phyloP scores from a whole-genome alignment of 2,888 invertebrate genomes.

The Geotrupes spiniger region DNA sequence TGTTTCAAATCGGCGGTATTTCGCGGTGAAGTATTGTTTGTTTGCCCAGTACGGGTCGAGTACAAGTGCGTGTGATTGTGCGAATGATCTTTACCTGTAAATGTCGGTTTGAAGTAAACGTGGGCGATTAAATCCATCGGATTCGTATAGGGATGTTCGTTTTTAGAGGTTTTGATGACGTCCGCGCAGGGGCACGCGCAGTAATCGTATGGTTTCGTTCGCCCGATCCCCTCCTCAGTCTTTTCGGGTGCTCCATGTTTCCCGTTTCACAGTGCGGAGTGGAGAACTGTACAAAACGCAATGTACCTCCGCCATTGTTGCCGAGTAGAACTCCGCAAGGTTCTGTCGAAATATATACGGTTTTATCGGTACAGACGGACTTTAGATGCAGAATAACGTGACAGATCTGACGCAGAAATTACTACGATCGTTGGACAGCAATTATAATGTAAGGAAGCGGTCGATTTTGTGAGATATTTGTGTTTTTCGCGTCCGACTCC shows the following conservation, averaged over 20 bases:
- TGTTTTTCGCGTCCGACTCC: slow-evolving; percentile 34
- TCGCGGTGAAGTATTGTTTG: no score
- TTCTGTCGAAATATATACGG: slow-evolving; percentile 50
- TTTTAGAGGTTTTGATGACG: slow-evolving; percentile 21
- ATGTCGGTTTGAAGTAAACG: no score
- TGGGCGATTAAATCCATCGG: no score
- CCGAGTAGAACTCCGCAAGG: slow-evolving; percentile 50
- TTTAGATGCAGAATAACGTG: slow-evolving; percentile 80
- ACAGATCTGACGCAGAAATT: slow-evolving; percentile 93
- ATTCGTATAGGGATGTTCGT: slow-evolving; percentile 15
- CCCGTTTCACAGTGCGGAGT: slow-evolving; percentile 51
- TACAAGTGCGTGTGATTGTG: no score
- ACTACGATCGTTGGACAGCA: slow-evolving; percentile 94
- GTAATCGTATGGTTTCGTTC: slow-evolving; percentile 41
- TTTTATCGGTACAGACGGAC: slow-evolving; percentile 51
- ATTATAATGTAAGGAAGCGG: slow-evolving; percentile 90
- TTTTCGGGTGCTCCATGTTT: slow-evolving; percentile 52
- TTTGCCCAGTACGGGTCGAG: no score
- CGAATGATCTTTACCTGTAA: no score
- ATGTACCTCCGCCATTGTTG: slow-evolving; percentile 53
- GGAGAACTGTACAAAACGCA: slow-evolving; percentile 51
- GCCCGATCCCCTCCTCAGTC: slow-evolving; percentile 50
- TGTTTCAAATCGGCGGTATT: no score
- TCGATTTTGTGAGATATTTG: slow-evolving; percentile 35
- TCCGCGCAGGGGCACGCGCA: slow-evolving; percentile 40